Percentiles rank a stretch among this genome's conserved stretches.
Conservation (phyloP, 2,113 vertebrate species). For the Chloebia gouldiae region DNA sequence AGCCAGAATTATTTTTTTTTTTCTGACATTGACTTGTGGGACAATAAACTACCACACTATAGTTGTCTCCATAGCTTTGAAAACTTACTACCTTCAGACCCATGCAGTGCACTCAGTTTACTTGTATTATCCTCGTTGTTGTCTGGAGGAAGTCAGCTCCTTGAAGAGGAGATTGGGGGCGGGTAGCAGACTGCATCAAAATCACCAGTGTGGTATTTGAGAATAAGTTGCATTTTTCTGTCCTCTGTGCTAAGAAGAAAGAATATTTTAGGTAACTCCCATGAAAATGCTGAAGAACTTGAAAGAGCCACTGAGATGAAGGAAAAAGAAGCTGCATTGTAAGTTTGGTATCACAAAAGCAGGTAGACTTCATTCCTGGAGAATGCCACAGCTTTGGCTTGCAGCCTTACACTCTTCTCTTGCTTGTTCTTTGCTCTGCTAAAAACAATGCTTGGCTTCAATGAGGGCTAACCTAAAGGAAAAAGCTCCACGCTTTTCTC, state of each 20-base stretch:
- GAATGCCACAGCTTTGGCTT: conserved; percentile 3
- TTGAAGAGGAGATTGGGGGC: not conserved
- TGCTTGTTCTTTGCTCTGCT: conserved; percentile 2
- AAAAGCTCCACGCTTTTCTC: not conserved
- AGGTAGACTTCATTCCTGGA: not conserved
- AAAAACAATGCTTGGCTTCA: not conserved
- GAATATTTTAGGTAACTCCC: conserved; percentile 82
- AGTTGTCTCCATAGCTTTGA: not conserved
- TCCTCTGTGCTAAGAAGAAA: conserved; percentile 81
- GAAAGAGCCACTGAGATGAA: conserved; percentile 86
- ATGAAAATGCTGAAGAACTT: conserved; percentile 82
- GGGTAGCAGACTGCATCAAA: not conserved
- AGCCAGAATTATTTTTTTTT: not conserved
- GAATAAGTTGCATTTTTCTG: conserved; percentile 66
- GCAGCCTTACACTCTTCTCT: conserved; percentile 13
- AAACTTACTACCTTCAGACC: not conserved
- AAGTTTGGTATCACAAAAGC: conserved; percentile 73
- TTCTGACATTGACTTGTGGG: not conserved
- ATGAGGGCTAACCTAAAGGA: not conserved
- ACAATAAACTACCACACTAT: not conserved
- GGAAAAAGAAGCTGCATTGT: conserved; percentile 93
- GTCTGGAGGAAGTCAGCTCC: not conserved
- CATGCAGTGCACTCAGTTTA: not conserved
- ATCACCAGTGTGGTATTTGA: not conserved
- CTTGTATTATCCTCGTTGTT: not conserved